phyloP scores from a whole-genome alignment of 2,888 invertebrate genomes.

The Hypena proboscidalis region DNA sequence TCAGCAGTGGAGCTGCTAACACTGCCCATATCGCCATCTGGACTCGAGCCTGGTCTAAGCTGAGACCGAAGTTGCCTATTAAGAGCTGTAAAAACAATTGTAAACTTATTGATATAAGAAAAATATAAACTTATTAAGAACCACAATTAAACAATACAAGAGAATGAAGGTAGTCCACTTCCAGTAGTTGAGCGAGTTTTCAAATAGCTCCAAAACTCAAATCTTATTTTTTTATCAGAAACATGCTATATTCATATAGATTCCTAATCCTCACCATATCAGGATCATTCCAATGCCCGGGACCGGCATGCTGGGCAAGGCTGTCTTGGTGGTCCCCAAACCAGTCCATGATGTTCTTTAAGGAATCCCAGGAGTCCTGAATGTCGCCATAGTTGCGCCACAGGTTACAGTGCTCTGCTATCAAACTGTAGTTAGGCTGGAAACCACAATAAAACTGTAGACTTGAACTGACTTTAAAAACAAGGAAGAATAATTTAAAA shows the following conservation, averaged over 20 bases:
- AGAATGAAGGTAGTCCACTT: no score
- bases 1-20: slow-evolving; percentile 88
- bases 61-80: slow-evolving; percentile 85
- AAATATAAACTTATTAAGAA: no score
- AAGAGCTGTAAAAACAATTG: slow-evolving; percentile 64
- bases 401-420: slow-evolving; percentile 86
- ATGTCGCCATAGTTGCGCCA: slow-evolving; percentile 89
- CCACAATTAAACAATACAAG: no score
- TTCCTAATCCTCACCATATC: slow-evolving; percentile 89
- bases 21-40: slow-evolving; percentile 91
- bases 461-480: not conserved
- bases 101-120: not conserved
- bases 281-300: slow-evolving; percentile 90
- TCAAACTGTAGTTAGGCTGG: slow-evolving; percentile 84
- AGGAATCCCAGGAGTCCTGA: slow-evolving; percentile 86
- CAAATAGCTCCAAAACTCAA: no score
- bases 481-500: slow-evolving; percentile 50
- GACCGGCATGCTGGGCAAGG: slow-evolving; percentile 84
- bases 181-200: no score
- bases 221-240: no score
- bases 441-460: not conserved
- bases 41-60: slow-evolving; percentile 85
- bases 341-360: slow-evolving; percentile 85
- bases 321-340: slow-evolving; percentile 86
- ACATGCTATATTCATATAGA: no score